These are phyloP conservation scores for Phallusia fumigata DNA, from an alignment of 23 tunicate species.

Conservation along the genomic window DNA sequence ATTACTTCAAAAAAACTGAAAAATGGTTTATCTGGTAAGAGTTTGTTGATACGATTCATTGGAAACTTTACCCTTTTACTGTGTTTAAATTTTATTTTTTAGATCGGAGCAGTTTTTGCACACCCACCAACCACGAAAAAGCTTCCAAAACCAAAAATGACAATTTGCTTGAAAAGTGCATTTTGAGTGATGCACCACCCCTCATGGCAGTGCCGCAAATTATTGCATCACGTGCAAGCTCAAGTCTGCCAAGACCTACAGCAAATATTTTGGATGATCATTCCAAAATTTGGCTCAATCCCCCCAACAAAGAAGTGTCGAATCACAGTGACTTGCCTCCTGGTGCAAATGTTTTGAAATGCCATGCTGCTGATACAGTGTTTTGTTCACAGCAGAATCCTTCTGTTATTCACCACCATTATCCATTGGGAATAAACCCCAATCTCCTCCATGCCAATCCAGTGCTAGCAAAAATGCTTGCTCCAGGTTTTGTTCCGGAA, in stretches of 20 bases:
- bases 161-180: too few relatives aligned
- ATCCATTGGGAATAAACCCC: constrained; percentile 85
- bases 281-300: constrained; percentile 65
- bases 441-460: constrained; percentile 75
- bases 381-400: constrained; percentile 22
- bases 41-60: too few relatives aligned
- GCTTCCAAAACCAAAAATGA: too few relatives aligned
- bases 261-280: constrained; percentile 1
- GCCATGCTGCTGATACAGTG: neutral
- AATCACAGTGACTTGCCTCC: constrained; percentile 75
- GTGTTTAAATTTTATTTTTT: too few relatives aligned
- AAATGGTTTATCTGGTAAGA: too few relatives aligned
- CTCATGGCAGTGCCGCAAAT: neutral
- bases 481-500: constrained; percentile 36
- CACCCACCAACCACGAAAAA: too few relatives aligned
- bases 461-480: constrained; percentile 68
- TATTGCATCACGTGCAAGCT: neutral
- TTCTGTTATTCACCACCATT: constrained; percentile 71
- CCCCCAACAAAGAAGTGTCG: constrained; percentile 68
- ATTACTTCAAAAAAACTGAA: too few relatives aligned
- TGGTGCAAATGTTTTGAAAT: constrained; percentile 18
- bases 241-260: neutral
- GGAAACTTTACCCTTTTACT: too few relatives aligned
- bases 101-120: too few relatives aligned
- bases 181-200: too few relatives aligned